Evolutionary conservation across 2,888 invertebrate species (phyloP).

Genomic region (Emesis furor): DNA sequence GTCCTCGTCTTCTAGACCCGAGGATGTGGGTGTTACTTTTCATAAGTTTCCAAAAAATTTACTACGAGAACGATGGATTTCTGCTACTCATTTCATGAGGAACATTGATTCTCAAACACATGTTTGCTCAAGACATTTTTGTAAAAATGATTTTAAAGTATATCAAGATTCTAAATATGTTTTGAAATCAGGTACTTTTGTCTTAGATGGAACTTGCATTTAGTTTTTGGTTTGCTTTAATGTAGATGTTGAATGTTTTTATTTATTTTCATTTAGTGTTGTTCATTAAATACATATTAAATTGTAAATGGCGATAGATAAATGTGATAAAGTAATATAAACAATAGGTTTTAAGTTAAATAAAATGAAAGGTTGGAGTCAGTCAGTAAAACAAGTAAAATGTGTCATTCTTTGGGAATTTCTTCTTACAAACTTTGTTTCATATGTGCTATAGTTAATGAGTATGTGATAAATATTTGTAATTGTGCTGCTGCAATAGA

Average conservation of each 20-base stretch:
- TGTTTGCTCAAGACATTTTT: slow-evolving; percentile 95
- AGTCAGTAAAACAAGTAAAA: too few species aligned
- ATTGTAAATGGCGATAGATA: neutral
- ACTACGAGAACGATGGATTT: slow-evolving; percentile 93
- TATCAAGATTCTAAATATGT: slow-evolving; percentile 94
- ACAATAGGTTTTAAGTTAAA: too few species aligned
- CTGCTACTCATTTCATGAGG: slow-evolving; percentile 91
- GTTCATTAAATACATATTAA: neutral
- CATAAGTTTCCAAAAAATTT: slow-evolving; percentile 95
- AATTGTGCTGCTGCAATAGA: too few species aligned
- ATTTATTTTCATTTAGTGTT: neutral
- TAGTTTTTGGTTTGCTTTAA: slow-evolving; percentile 31
- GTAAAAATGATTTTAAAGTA: slow-evolving; percentile 94
- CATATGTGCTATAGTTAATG: too few species aligned
- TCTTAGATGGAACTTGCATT: slow-evolving; percentile 55
- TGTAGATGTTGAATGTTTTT: neutral
- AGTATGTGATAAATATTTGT: too few species aligned
- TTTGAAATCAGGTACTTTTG: slow-evolving; percentile 91
- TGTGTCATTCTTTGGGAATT: too few species aligned
- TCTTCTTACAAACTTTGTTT: too few species aligned
- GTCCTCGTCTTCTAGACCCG: slow-evolving; percentile 92
- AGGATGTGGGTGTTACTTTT: slow-evolving; percentile 94
- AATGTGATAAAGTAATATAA: too few species aligned
- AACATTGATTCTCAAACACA: slow-evolving; percentile 92
- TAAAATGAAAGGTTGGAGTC: too few species aligned